These are phyloP conservation scores for Dinoponera quadriceps DNA, from an alignment of 1,140 invertebrate genomes.

Conservation along the genomic window DNA sequence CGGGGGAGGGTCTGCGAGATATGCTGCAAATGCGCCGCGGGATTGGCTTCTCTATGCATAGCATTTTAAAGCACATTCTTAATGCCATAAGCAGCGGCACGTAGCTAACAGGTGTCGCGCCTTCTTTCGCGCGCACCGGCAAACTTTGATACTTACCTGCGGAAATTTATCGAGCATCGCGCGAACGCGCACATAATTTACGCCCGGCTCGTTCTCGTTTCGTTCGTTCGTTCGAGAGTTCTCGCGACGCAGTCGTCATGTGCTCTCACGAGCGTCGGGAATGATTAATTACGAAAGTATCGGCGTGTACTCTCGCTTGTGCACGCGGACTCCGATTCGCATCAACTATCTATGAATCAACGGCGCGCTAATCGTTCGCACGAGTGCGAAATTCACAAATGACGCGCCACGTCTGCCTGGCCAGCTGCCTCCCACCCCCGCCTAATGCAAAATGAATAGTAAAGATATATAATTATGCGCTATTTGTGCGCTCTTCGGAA, in stretches of 20 bases:
- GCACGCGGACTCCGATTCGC: slow-evolving; percentile 1
- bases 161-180: slow-evolving; percentile 76
- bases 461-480: too few relatives aligned
- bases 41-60: slow-evolving; percentile 79
- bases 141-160: slow-evolving; percentile 78
- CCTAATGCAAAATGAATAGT: too few relatives aligned
- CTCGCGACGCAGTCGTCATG: slow-evolving; percentile 28
- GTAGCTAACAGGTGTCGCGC: slow-evolving; percentile 80
- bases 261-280: neutral
- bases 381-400: slow-evolving; percentile 1
- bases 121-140: slow-evolving; percentile 69
- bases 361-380: too few relatives aligned
- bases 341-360: neutral
- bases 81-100: slow-evolving; percentile 79
- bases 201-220: slow-evolving; percentile 48
- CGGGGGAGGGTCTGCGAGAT: slow-evolving; percentile 3
- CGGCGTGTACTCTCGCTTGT: slow-evolving; percentile 32
- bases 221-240: too few relatives aligned
- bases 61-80: slow-evolving; percentile 81
- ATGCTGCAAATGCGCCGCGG: slow-evolving; percentile 37
- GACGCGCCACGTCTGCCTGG: too few relatives aligned
- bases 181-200: slow-evolving; percentile 73
- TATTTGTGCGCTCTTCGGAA: too few relatives aligned
- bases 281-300: slow-evolving; percentile 41
- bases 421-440: too few relatives aligned